Base-by-base conservation (phyloP, 2,888 invertebrate genomes). In the Chamaedrilus cognettii region DNA sequence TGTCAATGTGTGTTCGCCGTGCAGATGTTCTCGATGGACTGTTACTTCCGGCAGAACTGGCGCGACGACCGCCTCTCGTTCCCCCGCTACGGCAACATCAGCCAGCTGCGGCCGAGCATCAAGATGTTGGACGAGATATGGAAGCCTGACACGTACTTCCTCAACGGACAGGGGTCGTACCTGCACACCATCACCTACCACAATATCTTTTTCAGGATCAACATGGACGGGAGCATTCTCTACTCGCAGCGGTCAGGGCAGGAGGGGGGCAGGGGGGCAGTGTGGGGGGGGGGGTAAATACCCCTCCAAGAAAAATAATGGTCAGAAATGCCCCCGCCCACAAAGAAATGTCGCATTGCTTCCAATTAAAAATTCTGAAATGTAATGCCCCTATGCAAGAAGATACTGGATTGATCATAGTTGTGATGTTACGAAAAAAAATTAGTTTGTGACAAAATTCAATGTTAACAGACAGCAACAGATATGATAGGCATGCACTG, bases 111-210 rank as follows among this genome's bases (percentile, higher is more conserved):
- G 26, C 72, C 74, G 2, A 71, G 72, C 65, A 69, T 74, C 51
- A 71, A 66, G 64, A 73, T 91, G 90, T 83, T 91, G 80, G 94
- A 95, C 82, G 88, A 92, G 77, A 93, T 96, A 78, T 96, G 96
- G 96, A 88, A 94, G 71, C 95, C 95, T 0, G 96, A 95, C 84
- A 95, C 95, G 1, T 81, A 79, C 68, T 93, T 95, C 84, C 92
- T 93, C 84, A 95, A 96, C 82, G 95, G 95, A 33, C 94, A 94
- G 80, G 91, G 93, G 76, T 94, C 94, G 23, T 94, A 95, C 79
- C 91, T 96, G 55, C 96, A 96, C 84, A 94, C 93, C 33, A 94
- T 96, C 75, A 95, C 96, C 1, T 93, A 93, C 30, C 94, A 94
- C 0, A 96, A 96, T 83, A 94, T 95, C 84, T 85, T 96, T 74